A percentile compares a stretch with the other conserved stretches of the same genome.
Evolutionary conservation across 2,888 invertebrate species (phyloP).

Genomic region (Lepas anatifera): DNA sequence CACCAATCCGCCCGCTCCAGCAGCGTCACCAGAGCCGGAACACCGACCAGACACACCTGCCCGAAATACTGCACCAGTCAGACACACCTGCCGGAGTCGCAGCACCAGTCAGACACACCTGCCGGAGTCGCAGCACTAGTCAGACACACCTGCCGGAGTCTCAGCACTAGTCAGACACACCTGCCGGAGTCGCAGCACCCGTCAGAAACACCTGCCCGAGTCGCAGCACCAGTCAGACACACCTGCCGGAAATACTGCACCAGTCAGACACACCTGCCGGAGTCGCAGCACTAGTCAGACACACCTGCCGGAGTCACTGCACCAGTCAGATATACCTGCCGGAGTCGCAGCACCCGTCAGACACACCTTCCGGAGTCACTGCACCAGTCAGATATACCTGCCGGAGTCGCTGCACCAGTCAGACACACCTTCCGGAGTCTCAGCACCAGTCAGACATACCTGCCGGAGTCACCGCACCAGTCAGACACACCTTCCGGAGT

Average conservation of each 20-base stretch:
- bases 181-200: neutral
- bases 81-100: constrained; percentile 25
- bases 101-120: neutral
- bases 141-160: constrained; percentile 35
- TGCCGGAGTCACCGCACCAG: no score
- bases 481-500: no score
- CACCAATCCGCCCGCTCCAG: constrained; percentile 42
- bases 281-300: no score
- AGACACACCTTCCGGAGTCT: no score
- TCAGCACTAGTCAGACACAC: neutral
- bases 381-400: constrained; percentile 39
- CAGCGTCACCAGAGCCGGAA: constrained; percentile 46
- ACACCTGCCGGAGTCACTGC: constrained; percentile 34
- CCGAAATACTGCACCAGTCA: constrained; percentile 28
- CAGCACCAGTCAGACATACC: no score
- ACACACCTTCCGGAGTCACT: no score
- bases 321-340: constrained; percentile 40
- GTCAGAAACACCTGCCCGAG: no score
- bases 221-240: no score
- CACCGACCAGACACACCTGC: constrained; percentile 40
- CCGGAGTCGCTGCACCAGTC: no score
- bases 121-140: constrained; percentile 27
- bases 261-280: no score
- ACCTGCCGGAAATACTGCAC: no score
- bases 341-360: no score